Evolutionary conservation across 2,113 vertebrate genomes (phyloP).

Genomic region (Prochilodus magdalenae): DNA sequence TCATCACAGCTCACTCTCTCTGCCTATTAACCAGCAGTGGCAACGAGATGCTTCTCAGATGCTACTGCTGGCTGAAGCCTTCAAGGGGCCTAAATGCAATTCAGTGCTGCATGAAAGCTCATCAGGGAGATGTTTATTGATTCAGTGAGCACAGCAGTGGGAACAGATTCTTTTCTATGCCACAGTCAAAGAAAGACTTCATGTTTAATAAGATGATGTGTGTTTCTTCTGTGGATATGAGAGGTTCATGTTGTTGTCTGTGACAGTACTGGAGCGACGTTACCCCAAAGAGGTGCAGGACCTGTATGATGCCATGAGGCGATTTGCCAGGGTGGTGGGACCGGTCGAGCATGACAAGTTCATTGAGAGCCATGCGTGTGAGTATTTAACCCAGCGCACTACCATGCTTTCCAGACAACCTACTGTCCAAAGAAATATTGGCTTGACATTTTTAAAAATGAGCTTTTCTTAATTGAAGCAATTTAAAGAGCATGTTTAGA

Average conservation of each 20-base stretch:
- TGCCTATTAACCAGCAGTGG: slow-evolving; percentile 59
- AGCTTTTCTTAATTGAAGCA: too few species aligned
- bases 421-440: too few species aligned
- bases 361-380: slow-evolving; percentile 95
- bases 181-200: not conserved
- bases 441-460: too few species aligned
- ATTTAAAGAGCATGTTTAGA: too few species aligned
- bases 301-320: slow-evolving; percentile 91
- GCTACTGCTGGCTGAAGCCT: not conserved
- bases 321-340: slow-evolving; percentile 91
- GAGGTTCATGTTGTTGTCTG: slow-evolving; percentile 17
- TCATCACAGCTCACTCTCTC: slow-evolving; percentile 58
- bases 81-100: not conserved
- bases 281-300: slow-evolving; percentile 97
- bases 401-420: not conserved
- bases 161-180: not conserved
- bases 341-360: slow-evolving; percentile 95
- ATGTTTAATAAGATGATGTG: not conserved
- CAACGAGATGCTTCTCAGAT: not conserved
- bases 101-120: slow-evolving; percentile 19
- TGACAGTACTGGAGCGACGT: slow-evolving; percentile 89
- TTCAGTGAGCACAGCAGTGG: too few species aligned
- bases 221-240: not conserved
- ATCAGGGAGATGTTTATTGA: not conserved
- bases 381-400: slow-evolving; percentile 65